A percentile compares a stretch with the other conserved stretches of the same genome.
These are phyloP conservation scores for Pelosia muscerda DNA, from an alignment of 2,888 invertebrate genomes.

Conservation along the genomic window DNA sequence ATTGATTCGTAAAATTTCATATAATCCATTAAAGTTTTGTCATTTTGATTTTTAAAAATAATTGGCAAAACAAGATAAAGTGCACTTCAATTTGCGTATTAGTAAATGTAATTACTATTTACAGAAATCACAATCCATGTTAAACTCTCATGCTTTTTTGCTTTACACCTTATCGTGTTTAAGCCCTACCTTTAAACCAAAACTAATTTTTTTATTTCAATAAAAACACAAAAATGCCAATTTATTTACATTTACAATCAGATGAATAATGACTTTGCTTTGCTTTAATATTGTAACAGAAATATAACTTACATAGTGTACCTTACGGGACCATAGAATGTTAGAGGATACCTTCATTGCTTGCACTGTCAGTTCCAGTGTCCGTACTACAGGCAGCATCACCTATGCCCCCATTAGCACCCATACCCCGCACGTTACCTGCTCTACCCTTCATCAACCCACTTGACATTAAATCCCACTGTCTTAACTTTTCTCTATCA, in stretches of 20 bases:
- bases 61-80: conserved; percentile 75
- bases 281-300: conserved; percentile 71
- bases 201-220: conserved; percentile 33
- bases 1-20: neutral
- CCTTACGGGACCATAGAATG: conserved; percentile 79
- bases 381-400: conserved; percentile 76
- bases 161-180: conserved; percentile 80
- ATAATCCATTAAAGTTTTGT: neutral
- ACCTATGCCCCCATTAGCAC: conserved; percentile 70
- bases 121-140: conserved; percentile 61
- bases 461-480: conserved; percentile 96
- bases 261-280: conserved; percentile 78
- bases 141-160: conserved; percentile 71
- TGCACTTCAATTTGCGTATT: conserved; percentile 61
- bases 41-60: neutral
- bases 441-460: conserved; percentile 88
- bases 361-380: conserved; percentile 80
- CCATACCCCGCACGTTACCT: conserved; percentile 77
- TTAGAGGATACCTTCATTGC: conserved; percentile 85
- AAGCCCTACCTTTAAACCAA: conserved; percentile 54
- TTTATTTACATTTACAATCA: conserved; percentile 64
- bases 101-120: conserved; percentile 64
- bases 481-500: conserved; percentile 94
- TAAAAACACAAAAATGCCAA: conserved; percentile 65
- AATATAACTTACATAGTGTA: conserved; percentile 82